phyloP scores from a whole-genome alignment of 2,888 invertebrate species.

The Incurvaria masculella region DNA sequence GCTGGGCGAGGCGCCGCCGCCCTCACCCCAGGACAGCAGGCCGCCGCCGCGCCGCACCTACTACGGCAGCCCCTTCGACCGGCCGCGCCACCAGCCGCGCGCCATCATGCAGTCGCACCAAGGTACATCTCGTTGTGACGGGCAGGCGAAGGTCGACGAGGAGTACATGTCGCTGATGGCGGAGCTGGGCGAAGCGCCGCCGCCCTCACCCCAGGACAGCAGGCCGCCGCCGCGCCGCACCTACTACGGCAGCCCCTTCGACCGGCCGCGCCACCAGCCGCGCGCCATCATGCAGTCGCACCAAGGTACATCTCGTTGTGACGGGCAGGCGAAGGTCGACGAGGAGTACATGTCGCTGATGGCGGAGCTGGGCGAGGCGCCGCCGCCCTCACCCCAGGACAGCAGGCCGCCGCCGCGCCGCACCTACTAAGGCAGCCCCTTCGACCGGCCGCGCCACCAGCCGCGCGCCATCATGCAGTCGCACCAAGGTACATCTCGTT shows the following conservation, averaged over 20 bases:
- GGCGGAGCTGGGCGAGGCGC: constrained; percentile 97
- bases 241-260: constrained; percentile 25
- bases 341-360: constrained; percentile 99
- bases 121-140: too few species aligned
- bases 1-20: constrained; percentile 90
- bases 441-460: constrained; percentile 25
- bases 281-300: constrained; percentile 65
- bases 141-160: constrained; percentile 91
- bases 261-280: constrained; percentile 37
- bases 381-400: constrained; percentile 45
- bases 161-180: constrained; percentile 99
- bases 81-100: constrained; percentile 48
- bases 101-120: constrained; percentile 65
- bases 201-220: constrained; percentile 34
- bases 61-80: constrained; percentile 24
- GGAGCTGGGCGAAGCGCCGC: constrained; percentile 88
- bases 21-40: constrained; percentile 37
- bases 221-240: constrained; percentile 70
- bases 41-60: constrained; percentile 65
- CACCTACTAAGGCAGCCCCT: constrained; percentile 22
- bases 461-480: constrained; percentile 66
- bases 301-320: too few species aligned
- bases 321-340: constrained; percentile 89
- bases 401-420: constrained; percentile 70
- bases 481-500: too few species aligned